A percentile compares a stretch with the other conserved stretches of the same genome.
Evolutionary conservation across 2,113 vertebrate genomes (phyloP).

Genomic region (Rhinoderma darwinii): DNA sequence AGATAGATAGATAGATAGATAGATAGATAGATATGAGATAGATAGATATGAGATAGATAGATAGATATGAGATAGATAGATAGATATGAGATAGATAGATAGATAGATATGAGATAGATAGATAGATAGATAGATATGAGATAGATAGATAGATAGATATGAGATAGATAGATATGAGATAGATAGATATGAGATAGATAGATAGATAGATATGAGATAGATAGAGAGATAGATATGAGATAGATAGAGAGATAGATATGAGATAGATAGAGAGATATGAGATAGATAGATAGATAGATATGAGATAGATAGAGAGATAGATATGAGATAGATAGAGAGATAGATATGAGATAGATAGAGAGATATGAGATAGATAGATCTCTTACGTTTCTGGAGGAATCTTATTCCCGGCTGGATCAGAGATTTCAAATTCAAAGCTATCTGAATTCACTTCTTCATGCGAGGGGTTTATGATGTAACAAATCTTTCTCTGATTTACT

Average conservation of each 20-base stretch:
- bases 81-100: background rate
- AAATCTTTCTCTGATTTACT: constrained; percentile 68
- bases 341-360: background rate
- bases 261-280: background rate
- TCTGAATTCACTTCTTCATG: constrained; percentile 68
- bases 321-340: background rate
- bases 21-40: background rate
- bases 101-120: background rate
- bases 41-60: background rate
- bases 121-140: background rate
- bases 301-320: background rate
- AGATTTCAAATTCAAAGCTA: constrained; percentile 73
- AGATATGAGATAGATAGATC: no score
- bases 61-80: background rate
- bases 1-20: background rate
- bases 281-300: background rate
- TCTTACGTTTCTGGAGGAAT: constrained; percentile 70
- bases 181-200: background rate
- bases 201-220: background rate
- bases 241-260: background rate
- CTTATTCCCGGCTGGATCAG: constrained; percentile 72
- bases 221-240: background rate
- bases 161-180: background rate
- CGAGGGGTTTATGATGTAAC: constrained; percentile 69
- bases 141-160: background rate